phyloP scores from a whole-genome alignment of 2,797 vertebrate species.

The Sebastes oblongus region DNA sequence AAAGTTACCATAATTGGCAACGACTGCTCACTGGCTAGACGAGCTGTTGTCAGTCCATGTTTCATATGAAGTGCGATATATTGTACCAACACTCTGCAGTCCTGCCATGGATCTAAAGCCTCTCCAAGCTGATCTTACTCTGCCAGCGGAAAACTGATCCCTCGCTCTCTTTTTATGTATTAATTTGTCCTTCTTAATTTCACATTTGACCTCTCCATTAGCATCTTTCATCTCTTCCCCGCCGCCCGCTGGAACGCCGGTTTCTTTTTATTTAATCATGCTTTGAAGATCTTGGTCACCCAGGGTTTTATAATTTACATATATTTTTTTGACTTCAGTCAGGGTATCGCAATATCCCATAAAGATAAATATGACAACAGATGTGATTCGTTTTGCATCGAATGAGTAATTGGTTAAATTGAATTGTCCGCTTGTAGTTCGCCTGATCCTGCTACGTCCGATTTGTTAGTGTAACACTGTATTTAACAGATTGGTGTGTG shows the following conservation, averaged over 20 bases:
- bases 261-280: slow-evolving; percentile 34
- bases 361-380: background rate
- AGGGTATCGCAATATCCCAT: background rate
- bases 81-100: slow-evolving; percentile 9
- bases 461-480: background rate
- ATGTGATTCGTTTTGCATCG: background rate
- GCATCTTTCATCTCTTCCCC: slow-evolving; percentile 20
- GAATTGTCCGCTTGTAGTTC: background rate
- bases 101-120: slow-evolving; percentile 17
- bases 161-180: slow-evolving; percentile 22
- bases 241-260: slow-evolving; percentile 2
- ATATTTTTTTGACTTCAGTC: background rate
- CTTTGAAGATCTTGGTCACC: slow-evolving; percentile 4
- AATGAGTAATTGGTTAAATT: background rate
- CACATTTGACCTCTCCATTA: slow-evolving; percentile 40
- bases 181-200: slow-evolving; percentile 46
- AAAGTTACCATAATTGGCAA: background rate
- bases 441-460: background rate
- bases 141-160: slow-evolving; percentile 21
- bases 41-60: background rate
- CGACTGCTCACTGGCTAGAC: background rate
- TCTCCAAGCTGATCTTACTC: slow-evolving; percentile 21
- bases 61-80: slow-evolving; percentile 11
- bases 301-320: background rate
- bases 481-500: background rate